These are phyloP conservation scores for Pristionchus mayeri DNA, from an alignment of 2,888 invertebrate genomes.

Conservation along the genomic window DNA sequence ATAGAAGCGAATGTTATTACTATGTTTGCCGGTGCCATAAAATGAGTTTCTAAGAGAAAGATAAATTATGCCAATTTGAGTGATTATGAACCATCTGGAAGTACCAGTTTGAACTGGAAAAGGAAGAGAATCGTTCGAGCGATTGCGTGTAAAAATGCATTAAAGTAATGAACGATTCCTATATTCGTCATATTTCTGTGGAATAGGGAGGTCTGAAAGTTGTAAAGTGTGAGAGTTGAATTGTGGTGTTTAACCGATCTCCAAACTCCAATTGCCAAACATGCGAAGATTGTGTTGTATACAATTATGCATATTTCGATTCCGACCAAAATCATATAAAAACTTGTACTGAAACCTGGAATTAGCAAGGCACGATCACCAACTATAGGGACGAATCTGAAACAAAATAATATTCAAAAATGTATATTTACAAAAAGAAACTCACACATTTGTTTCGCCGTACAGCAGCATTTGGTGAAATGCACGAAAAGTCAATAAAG, in stretches of 20 bases:
- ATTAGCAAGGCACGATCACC: background rate
- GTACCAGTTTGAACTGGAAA: background rate
- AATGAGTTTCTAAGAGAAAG: background rate
- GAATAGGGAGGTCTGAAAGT: background rate
- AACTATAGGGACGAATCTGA: background rate
- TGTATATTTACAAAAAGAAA: too few relatives aligned
- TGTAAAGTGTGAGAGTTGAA: too few relatives aligned
- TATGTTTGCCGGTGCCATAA: background rate
- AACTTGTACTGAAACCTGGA: background rate
- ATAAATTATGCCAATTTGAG: background rate
- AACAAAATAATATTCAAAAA: background rate
- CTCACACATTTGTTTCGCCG: too few relatives aligned
- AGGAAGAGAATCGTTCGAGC: background rate
- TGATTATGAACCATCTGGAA: background rate
- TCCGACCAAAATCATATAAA: background rate
- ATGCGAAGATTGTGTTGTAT: background rate
- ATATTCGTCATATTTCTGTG: background rate
- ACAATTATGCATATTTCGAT: background rate
- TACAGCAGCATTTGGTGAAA: too few relatives aligned
- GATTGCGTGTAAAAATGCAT: background rate
- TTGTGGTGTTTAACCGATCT: background rate
- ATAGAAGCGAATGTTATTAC: background rate
- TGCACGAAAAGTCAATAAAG: too few relatives aligned
- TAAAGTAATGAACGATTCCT: background rate
- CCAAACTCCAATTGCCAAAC: background rate